A percentile compares a stretch with the other conserved stretches of the same genome.
Conservation (phyloP, 2,113 vertebrate species). For the Abramis brama region DNA sequence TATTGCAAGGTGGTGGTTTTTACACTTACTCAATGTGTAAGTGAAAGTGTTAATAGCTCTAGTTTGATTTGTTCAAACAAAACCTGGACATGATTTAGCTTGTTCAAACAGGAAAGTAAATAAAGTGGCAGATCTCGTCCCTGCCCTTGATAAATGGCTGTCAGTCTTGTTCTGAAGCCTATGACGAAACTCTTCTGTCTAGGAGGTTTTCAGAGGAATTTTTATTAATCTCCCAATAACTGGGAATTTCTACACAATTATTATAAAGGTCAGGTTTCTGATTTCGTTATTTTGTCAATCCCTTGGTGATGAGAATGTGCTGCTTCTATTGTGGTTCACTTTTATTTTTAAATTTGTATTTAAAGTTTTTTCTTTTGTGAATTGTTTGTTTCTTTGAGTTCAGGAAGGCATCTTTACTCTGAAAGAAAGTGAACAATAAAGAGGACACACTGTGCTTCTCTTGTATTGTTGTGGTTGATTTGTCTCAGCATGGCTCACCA, state of each 20-base stretch:
- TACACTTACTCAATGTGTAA: not conserved
- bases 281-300: not conserved
- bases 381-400: not conserved
- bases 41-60: not conserved
- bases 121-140: not conserved
- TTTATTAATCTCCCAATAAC: not conserved
- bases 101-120: constrained; percentile 43
- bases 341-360: not conserved
- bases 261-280: not conserved
- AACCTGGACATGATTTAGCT: constrained; percentile 31
- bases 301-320: not conserved
- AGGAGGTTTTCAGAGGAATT: not conserved
- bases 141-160: not conserved
- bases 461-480: constrained; percentile 3
- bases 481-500: not conserved
- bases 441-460: not conserved
- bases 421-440: constrained; percentile 11
- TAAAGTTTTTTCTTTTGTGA: not conserved
- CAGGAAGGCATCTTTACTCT: not conserved
- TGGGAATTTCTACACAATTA: not conserved
- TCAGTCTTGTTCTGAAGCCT: constrained; percentile 14
- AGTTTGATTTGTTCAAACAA: constrained; percentile 42
- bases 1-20: not conserved
- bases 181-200: not conserved
- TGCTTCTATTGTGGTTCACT: not conserved